These are phyloP conservation scores for Thaleichthys pacificus DNA, from an alignment of 2,797 vertebrate species.

Conservation along the genomic window DNA sequence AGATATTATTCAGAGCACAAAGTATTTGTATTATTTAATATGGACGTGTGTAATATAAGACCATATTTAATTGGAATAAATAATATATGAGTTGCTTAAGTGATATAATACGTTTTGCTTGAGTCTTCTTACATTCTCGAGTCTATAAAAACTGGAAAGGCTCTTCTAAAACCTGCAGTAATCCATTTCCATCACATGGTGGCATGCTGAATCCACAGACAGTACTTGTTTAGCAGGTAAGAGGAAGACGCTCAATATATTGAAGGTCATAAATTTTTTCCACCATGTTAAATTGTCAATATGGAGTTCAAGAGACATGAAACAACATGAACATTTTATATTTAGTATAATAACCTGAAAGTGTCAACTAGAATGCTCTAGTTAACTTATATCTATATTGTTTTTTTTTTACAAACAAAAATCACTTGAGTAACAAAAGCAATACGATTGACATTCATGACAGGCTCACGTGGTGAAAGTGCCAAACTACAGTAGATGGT, in stretches of 20 bases:
- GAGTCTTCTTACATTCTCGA: constrained; percentile 18
- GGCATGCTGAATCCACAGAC: constrained; percentile 48
- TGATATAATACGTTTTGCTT: constrained; percentile 27
- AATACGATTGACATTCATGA: not conserved
- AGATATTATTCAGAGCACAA: constrained; percentile 81
- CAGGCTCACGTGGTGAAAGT: not conserved
- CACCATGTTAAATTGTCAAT: not conserved
- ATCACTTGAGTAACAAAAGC: not conserved
- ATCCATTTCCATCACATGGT: constrained; percentile 57
- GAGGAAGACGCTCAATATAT: not conserved
- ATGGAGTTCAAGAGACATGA: not conserved
- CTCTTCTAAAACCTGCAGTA: constrained; percentile 42
- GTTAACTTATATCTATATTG: not conserved
- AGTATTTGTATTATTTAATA: constrained; percentile 83
- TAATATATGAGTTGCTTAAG: constrained; percentile 82
- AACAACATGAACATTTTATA: too few relatives aligned
- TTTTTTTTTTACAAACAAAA: not conserved
- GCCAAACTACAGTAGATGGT: not conserved
- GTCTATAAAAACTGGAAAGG: too few relatives aligned
- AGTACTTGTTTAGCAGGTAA: not conserved
- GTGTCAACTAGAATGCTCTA: not conserved
- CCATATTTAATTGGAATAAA: constrained; percentile 87
- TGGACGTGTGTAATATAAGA: constrained; percentile 83
- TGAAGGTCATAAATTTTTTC: not conserved
- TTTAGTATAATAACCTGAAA: too few relatives aligned